Evolutionary conservation across 2,888 invertebrate species (phyloP).

Genomic region (Drosophila barbarae): DNA sequence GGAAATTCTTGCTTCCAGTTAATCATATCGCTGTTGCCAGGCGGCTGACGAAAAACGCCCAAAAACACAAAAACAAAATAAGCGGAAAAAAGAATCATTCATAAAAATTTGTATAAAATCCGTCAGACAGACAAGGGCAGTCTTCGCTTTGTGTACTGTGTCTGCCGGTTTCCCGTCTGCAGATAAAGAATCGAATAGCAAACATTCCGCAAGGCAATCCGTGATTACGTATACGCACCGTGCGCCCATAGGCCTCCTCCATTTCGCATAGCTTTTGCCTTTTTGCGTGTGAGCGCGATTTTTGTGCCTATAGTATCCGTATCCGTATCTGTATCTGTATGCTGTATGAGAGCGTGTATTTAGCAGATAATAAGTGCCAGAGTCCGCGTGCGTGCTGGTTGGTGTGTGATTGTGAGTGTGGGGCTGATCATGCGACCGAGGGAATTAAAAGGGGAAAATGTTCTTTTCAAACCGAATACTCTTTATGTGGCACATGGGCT

Average conservation of each 20-base stretch:
- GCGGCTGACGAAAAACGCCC: constrained; percentile 5
- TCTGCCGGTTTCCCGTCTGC: constrained; percentile 30
- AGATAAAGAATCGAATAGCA: constrained; percentile 36
- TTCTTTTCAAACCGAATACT: constrained; percentile 11
- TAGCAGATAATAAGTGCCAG: constrained; percentile 26
- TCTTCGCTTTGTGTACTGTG: constrained; percentile 1
- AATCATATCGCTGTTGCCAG: constrained; percentile 19
- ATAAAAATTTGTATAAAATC: constrained; percentile 22
- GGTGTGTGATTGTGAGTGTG: background rate
- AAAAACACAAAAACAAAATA: background rate
- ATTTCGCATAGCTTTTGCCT: constrained; percentile 3
- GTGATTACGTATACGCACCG: constrained; percentile 41
- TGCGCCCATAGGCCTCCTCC: constrained; percentile 10
- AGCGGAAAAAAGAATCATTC: constrained; percentile 30
- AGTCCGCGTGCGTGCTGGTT: constrained; percentile 25
- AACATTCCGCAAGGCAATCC: constrained; percentile 22
- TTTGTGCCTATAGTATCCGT: constrained; percentile 6
- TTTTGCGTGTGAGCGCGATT: constrained; percentile 17
- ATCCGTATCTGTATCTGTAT: constrained; percentile 1
- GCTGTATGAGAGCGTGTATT: constrained; percentile 23
- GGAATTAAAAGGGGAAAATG: constrained; percentile 9
- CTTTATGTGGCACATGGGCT: background rate
- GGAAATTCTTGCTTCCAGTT: constrained; percentile 31
- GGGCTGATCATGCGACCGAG: constrained; percentile 38
- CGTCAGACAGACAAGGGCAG: constrained; percentile 20